Evolutionary conservation across 2,888 invertebrate species (phyloP), one percentile per base, ranked within the genome.

Genomic region (Blastobasis lacticolella): DNA sequence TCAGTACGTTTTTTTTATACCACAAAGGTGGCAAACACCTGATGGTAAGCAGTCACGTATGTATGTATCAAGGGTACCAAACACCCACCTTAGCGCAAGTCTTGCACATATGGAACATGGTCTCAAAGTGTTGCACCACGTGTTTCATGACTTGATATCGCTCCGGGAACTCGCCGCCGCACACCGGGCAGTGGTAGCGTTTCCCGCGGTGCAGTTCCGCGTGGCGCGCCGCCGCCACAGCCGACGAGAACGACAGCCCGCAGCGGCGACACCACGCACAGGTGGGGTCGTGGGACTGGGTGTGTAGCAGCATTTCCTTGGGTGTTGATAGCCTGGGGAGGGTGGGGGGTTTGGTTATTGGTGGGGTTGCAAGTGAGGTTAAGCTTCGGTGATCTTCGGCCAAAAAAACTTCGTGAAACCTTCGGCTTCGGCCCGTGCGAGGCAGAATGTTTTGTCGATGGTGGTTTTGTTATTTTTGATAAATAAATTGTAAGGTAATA

Each of bases 21-120:
- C n/a, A n/a, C n/a, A n/a, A n/a, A n/a, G n/a, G n/a, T n/a, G n/a
- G n/a, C n/a, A n/a, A n/a, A n/a, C n/a, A n/a, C n/a, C n/a, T n/a
- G n/a, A n/a, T n/a, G n/a, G n/a, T n/a, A n/a, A n/a, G n/a, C n/a
- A n/a, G n/a, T n/a, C n/a, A n/a, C n/a, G n/a, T n/a, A 23, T 23
- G 23, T 23, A 23, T 23, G 23, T 23, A 23, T 23, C 23, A 23
- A 23, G 23, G 23, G 23, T 23, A 23, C 1, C 23, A 23, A 3
- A 84, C 86, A 71, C 90, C 91, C 0, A 87, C 79, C 63, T 89
- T 90, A 0, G 89, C 89, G 61, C 90, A 90, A 10, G 90, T 78
- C 57, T 90, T 90, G 71, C 92, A 92, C 63, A 90, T 81, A 64
- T 86, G 85, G 4, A 81, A 59, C 37, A 78, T 72, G 2, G 69